These are phyloP conservation scores for Drosophila birchii DNA, from an alignment of 2,888 invertebrate genomes.

Conservation along the genomic window DNA sequence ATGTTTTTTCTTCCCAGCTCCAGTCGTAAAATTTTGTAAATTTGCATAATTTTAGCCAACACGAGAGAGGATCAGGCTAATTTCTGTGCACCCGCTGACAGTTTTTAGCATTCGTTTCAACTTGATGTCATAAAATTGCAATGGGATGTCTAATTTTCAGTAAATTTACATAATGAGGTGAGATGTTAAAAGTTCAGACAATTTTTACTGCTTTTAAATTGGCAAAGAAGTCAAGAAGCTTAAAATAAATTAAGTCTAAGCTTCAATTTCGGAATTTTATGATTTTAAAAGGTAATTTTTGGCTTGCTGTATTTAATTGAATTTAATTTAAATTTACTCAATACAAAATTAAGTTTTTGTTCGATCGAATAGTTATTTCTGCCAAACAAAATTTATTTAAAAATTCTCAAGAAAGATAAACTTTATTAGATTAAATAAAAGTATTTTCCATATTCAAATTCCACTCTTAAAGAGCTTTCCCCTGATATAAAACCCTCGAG, in stretches of 20 bases:
- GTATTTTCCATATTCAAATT: neutral
- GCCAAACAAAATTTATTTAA: neutral
- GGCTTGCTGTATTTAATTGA: neutral
- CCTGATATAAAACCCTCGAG: neutral
- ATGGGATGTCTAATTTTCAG: conserved; percentile 40
- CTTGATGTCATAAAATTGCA: conserved; percentile 41
- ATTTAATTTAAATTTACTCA: neutral
- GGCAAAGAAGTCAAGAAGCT: conserved; percentile 5
- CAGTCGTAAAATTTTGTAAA: conserved; percentile 46
- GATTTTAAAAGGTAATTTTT: neutral
- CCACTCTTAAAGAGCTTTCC: neutral
- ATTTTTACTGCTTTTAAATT: conserved; percentile 28
- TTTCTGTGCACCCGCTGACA: conserved; percentile 33
- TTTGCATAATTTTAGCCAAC: conserved; percentile 47
- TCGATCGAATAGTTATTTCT: neutral
- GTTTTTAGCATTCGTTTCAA: conserved; percentile 33
- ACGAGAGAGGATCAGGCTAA: conserved; percentile 24
- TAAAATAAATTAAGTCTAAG: conserved; percentile 1
- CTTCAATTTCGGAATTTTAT: neutral
- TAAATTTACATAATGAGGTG: conserved; percentile 47
- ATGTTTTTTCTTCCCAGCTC: conserved; percentile 8
- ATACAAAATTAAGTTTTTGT: neutral
- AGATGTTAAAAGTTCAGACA: neutral
- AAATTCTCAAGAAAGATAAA: neutral
- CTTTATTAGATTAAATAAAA: neutral